phyloP scores from a whole-genome alignment of 2,113 vertebrate genomes.

The Amblyornis subalaris region DNA sequence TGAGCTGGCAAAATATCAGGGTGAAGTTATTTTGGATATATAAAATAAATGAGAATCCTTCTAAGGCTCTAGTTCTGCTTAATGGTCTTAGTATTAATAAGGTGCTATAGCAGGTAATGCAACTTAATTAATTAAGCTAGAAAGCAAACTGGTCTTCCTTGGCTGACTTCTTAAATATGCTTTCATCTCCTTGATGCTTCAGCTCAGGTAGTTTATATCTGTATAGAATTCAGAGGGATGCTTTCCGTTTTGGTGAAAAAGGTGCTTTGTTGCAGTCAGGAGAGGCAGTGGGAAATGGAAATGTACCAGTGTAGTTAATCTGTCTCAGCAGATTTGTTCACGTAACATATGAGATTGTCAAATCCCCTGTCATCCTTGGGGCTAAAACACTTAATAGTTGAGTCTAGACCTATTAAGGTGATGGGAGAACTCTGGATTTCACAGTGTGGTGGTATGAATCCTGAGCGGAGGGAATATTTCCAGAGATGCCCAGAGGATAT shows the following conservation, averaged over 20 bases:
- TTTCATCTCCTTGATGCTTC: background rate
- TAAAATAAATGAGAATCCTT: background rate
- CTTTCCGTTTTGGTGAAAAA: background rate
- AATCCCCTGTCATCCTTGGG: constrained; percentile 13
- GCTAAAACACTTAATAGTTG: constrained; percentile 11
- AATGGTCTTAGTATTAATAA: background rate
- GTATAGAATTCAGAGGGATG: background rate
- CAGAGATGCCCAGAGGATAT: background rate
- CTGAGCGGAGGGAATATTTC: background rate
- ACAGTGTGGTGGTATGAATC: background rate
- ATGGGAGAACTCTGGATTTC: background rate
- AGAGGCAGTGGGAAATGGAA: background rate
- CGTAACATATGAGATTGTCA: constrained; percentile 4
- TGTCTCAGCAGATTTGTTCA: constrained; percentile 10
- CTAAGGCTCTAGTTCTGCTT: background rate
- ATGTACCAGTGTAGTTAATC: background rate
- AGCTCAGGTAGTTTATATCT: background rate
- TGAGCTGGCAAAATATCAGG: background rate
- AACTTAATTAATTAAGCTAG: background rate
- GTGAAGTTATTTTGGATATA: background rate
- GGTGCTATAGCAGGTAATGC: background rate
- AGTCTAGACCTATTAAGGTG: background rate
- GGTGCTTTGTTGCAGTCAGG: background rate
- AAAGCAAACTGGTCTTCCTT: background rate
- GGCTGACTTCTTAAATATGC: background rate